These are phyloP conservation scores for Austrofundulus limnaeus DNA, from an alignment of 2,113 vertebrate species.

Conservation along the genomic window DNA sequence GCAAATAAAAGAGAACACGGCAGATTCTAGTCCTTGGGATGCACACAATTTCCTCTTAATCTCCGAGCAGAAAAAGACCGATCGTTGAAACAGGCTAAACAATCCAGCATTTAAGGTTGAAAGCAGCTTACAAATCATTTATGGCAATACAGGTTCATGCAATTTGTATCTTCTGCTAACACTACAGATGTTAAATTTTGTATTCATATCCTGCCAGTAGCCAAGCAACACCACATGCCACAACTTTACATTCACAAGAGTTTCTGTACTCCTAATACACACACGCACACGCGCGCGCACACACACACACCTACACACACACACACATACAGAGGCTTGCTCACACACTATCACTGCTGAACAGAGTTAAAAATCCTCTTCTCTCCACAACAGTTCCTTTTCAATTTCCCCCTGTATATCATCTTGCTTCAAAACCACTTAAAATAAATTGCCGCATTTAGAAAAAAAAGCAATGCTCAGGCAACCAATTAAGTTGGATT, in stretches of 20 bases:
- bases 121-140: slow-evolving; percentile 2
- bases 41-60: slow-evolving; percentile 24
- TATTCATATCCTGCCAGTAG: slow-evolving; percentile 34
- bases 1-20: slow-evolving; percentile 48
- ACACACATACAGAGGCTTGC: too few species aligned
- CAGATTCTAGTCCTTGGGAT: slow-evolving; percentile 27
- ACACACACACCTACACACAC: too few species aligned
- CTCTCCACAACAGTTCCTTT: slow-evolving; percentile 13
- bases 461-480: slow-evolving; percentile 44
- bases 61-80: background rate
- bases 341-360: slow-evolving; percentile 5
- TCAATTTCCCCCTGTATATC: slow-evolving; percentile 17
- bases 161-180: slow-evolving; percentile 27
- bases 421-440: slow-evolving; percentile 51
- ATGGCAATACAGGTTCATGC: slow-evolving; percentile 21
- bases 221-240: slow-evolving; percentile 31
- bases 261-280: too few species aligned
- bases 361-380: slow-evolving; percentile 25
- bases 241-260: slow-evolving; percentile 17
- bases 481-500: slow-evolving; percentile 56
- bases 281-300: too few species aligned
- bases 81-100: slow-evolving; percentile 6
- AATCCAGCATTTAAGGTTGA: background rate
- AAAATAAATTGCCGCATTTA: slow-evolving; percentile 33
- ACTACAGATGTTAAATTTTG: slow-evolving; percentile 26